Evolutionary conservation across 2,797 vertebrate genomes (phyloP), one percentile per base, ranked within the genome.

Genomic region (Pelochelys cantorii): DNA sequence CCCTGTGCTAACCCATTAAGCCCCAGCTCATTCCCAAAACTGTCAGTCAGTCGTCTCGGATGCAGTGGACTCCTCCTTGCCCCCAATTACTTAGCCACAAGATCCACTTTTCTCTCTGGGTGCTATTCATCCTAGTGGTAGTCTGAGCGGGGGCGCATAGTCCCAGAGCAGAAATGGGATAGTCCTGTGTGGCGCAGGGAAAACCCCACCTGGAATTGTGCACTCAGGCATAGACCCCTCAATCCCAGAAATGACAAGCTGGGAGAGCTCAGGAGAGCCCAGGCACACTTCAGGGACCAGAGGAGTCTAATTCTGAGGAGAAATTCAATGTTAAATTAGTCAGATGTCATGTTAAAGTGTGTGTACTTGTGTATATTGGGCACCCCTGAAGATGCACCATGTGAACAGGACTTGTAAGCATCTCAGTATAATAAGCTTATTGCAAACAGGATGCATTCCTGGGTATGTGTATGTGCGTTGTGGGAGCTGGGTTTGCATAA

Each of bases 351-450:
- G 94, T 37, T 74, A 34, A 25, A 82, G 27, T 53, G 29, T 4
- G 1, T 88, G 54, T 86, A 55, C 55, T 88, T 0, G 0, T 42
- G 77, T 22, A 22, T 56, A 0, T 90, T 89, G 53, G 34, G 37
- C 85, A 55, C 18, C 15, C 56, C 23, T 90, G 68, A 31, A 81
- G 2, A 17, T 2, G 17, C 54, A n/a, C n/a, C 81, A 25, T 48
- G 23, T 11, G 1, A 71, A 80, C 79, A 87, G 60, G 42, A 75
- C 60, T 81, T 29, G 15, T 48, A 75, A 27, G 7, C 1, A 14
- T n/a, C 68, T 56, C n/a, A 57, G 7, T 0, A 0, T 34, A 11
- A 25, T 0, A 0, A 53, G 55, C 15, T 74, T 29, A 57, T 25
- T 87, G 37, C 7, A 1, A 54, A n/a, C 25, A 17, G 22, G 1